A percentile compares a stretch with the other conserved stretches of the same genome.
Conservation (phyloP, 2,113 vertebrate species). For the Grantiella picta region DNA sequence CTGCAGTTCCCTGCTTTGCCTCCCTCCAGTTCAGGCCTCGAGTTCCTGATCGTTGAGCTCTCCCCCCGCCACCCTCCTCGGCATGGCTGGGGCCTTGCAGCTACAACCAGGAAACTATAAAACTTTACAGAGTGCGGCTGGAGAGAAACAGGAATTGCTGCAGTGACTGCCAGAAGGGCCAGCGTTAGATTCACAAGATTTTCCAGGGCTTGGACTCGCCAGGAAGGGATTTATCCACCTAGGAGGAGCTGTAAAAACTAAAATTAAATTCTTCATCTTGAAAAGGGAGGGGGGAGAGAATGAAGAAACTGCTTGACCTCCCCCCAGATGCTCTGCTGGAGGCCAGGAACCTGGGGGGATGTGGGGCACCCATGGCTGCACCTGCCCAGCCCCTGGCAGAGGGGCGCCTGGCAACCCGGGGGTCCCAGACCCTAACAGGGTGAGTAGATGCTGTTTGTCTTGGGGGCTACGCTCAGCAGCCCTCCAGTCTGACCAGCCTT, state of each 20-base stretch:
- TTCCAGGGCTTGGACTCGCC: slow-evolving; percentile 65
- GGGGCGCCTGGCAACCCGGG: accelerated
- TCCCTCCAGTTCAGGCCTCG: neutral
- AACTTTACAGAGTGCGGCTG: slow-evolving; percentile 72
- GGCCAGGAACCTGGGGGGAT: neutral
- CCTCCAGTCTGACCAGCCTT: neutral
- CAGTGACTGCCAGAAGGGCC: slow-evolving; percentile 61
- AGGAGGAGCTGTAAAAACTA: slow-evolving; percentile 65
- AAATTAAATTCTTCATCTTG: slow-evolving; percentile 69
- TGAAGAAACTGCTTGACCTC: slow-evolving; percentile 21
- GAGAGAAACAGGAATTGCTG: slow-evolving; percentile 68
- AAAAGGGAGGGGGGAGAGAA: slow-evolving; percentile 7
- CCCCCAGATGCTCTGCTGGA: neutral
- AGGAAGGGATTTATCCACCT: slow-evolving; percentile 68
- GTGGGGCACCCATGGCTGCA: neutral
- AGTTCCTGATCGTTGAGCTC: neutral
- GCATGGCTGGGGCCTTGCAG: slow-evolving; percentile 52
- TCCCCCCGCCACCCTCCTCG: slow-evolving; percentile 35
- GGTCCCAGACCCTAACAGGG: neutral
- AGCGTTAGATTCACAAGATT: slow-evolving; percentile 62
- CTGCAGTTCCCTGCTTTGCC: accelerated
- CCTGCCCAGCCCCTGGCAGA: neutral
- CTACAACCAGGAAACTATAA: slow-evolving; percentile 70
- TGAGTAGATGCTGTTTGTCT: neutral
- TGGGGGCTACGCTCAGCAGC: neutral